A percentile compares a stretch with the other conserved stretches of the same genome.
phyloP scores from a whole-genome alignment of 2,113 vertebrate genomes.

The Ciconia maguari region DNA sequence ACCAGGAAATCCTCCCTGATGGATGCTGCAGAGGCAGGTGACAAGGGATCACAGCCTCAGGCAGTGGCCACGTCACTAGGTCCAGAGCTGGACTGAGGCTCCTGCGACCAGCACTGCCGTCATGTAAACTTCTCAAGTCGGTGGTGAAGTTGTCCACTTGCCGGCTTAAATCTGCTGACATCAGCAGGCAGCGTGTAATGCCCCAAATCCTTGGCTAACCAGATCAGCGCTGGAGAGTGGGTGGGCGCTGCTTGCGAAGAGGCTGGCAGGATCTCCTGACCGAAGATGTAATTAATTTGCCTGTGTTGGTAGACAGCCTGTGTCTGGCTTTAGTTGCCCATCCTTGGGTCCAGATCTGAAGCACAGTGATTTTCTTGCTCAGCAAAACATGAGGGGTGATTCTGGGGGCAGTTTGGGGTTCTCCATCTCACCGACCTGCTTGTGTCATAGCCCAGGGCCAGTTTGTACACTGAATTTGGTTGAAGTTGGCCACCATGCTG shows the following conservation, averaged over 20 bases:
- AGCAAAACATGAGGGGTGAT: neutral
- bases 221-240: neutral
- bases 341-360: neutral
- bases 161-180: neutral
- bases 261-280: neutral
- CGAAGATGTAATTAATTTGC: neutral
- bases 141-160: neutral
- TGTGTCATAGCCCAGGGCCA: accelerated
- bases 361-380: neutral
- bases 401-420: neutral
- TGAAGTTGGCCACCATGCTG: neutral
- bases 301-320: neutral
- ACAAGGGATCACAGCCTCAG: neutral
- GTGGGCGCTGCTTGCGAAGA: neutral
- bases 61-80: neutral
- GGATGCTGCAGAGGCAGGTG: neutral
- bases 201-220: neutral
- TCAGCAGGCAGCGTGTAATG: neutral
- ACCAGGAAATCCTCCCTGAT: neutral
- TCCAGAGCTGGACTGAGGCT: neutral
- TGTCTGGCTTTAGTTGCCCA: neutral
- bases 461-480: neutral
- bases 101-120: accelerated
- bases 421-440: accelerated
- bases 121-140: neutral